Evolutionary conservation across 1,140 invertebrate genomes (phyloP).

Genomic region (Delia radicum): DNA sequence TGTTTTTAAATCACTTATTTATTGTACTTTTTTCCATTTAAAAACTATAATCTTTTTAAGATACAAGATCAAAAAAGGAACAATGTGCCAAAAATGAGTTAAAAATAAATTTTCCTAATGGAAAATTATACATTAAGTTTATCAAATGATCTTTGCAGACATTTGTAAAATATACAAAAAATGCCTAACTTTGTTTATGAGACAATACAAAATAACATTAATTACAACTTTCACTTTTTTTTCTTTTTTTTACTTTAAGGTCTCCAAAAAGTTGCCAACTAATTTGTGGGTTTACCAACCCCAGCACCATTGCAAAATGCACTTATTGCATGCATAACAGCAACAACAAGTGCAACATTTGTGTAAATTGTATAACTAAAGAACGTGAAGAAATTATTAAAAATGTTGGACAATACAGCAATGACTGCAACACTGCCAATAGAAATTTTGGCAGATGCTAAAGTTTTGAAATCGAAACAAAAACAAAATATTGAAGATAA

Average conservation of each 20-base stretch:
- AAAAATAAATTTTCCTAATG: neutral
- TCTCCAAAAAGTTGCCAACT: conserved; percentile 20
- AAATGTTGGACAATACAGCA: conserved; percentile 27
- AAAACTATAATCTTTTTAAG: too few species aligned
- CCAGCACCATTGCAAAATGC: neutral
- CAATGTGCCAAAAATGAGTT: too few species aligned
- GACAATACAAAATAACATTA: neutral
- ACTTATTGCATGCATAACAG: neutral
- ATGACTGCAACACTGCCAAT: conserved; percentile 17
- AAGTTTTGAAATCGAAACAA: conserved; percentile 10
- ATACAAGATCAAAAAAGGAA: too few species aligned
- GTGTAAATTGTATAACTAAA: neutral
- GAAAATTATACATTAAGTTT: neutral
- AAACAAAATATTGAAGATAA: conserved; percentile 2
- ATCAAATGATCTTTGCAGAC: neutral
- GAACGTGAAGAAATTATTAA: conserved; percentile 27
- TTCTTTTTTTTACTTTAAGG: conserved; percentile 21
- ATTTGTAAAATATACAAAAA: too few species aligned
- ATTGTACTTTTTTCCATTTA: too few species aligned
- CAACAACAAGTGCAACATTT: neutral
- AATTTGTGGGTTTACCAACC: conserved; percentile 15
- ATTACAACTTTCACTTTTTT: conserved; percentile 1
- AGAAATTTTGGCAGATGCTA: conserved; percentile 12
- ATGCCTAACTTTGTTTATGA: too few species aligned
- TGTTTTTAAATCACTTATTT: too few species aligned